Percentiles rank a stretch among this genome's conserved stretches.
Conservation (phyloP, 2,797 vertebrate species). For the Synaphobranchus kaupii region DNA sequence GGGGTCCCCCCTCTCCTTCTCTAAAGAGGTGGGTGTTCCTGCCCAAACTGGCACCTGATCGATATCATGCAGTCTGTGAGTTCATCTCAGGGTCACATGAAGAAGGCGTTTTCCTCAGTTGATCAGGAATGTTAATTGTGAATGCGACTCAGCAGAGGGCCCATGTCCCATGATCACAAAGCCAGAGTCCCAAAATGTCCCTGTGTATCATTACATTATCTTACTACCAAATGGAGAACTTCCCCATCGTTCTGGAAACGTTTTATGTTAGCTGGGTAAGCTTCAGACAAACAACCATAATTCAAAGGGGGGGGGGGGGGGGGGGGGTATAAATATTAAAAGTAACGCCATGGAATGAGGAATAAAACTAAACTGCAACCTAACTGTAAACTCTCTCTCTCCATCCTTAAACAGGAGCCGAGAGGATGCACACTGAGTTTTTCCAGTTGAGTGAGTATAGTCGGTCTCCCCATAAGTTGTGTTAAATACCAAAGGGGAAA, state of each 20-base stretch:
- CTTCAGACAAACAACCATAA: background rate
- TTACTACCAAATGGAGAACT: background rate
- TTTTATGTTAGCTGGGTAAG: background rate
- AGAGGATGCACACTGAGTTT: background rate
- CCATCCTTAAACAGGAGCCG: background rate
- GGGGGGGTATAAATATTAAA: background rate
- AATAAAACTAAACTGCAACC: background rate
- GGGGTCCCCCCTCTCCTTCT: too few relatives aligned
- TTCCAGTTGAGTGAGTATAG: background rate
- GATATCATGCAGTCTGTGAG: too few relatives aligned
- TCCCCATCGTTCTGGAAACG: background rate
- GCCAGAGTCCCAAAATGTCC: too few relatives aligned
- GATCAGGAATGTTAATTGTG: too few relatives aligned
- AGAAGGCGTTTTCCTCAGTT: too few relatives aligned
- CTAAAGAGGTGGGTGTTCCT: too few relatives aligned
- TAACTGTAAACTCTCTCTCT: background rate
- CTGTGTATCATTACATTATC: background rate
- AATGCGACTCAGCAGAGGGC: too few relatives aligned
- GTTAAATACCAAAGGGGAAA: background rate
- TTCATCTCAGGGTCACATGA: too few relatives aligned
- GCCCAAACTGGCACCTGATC: too few relatives aligned
- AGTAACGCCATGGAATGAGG: background rate
- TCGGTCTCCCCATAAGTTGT: background rate
- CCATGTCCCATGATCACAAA: too few relatives aligned
- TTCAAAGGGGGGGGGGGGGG: background rate